Conservation (phyloP, 2,888 invertebrate species). For the Drosophila histrio region DNA sequence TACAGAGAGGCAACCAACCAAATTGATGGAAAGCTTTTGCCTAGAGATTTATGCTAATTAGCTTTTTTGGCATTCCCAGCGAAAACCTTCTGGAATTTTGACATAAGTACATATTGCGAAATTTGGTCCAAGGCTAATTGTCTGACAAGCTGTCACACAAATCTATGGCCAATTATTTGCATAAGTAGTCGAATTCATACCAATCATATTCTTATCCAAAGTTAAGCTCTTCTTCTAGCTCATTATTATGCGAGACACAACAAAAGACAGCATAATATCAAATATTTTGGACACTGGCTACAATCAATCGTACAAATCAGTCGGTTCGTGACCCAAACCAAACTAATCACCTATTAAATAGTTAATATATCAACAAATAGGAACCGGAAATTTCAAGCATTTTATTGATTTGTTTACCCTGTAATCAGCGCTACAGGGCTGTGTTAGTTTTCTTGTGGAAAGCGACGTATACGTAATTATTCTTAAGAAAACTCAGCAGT, state of each 20-base stretch:
- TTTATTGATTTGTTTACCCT: constrained; percentile 37
- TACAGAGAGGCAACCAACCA: background rate
- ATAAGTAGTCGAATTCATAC: background rate
- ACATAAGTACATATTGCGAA: background rate
- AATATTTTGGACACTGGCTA: constrained; percentile 7
- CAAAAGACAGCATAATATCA: constrained; percentile 10
- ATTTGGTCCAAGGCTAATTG: constrained; percentile 5
- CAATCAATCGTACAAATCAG: constrained; percentile 20
- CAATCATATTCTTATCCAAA: background rate
- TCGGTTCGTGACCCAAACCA: constrained; percentile 18
- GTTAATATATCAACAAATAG: constrained; percentile 36
- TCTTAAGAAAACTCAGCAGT: too few species aligned
- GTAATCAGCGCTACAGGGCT: background rate
- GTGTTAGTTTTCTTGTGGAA: background rate
- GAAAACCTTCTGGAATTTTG: constrained; percentile 17
- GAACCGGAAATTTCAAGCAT: constrained; percentile 28
- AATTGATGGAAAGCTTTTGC: constrained; percentile 12
- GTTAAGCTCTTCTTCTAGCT: constrained; percentile 21
- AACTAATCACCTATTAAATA: constrained; percentile 28
- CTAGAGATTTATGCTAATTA: constrained; percentile 34
- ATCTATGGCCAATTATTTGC: constrained; percentile 21
- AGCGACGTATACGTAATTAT: background rate
- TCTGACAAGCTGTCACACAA: constrained; percentile 1
- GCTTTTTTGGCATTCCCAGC: constrained; percentile 6
- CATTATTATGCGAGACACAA: constrained; percentile 30